phyloP scores from a whole-genome alignment of 2,888 invertebrate species.

The Caenorhabditis sinica region DNA sequence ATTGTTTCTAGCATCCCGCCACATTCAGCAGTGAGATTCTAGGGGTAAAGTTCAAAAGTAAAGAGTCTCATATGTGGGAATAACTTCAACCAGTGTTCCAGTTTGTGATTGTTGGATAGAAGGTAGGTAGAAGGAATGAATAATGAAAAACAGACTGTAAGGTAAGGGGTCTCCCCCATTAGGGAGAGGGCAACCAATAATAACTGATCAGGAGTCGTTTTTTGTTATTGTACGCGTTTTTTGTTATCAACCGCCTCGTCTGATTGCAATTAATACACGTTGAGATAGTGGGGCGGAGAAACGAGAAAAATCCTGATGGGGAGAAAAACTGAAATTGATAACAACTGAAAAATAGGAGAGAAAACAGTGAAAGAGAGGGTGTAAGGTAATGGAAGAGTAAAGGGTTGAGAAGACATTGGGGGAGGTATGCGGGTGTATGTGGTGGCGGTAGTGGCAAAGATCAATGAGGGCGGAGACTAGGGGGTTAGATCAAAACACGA shows the following conservation, averaged over 20 bases:
- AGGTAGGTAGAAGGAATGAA: constrained; percentile 1
- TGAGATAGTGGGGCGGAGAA: constrained; percentile 32
- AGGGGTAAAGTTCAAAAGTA: not conserved
- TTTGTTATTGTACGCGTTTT: constrained; percentile 60
- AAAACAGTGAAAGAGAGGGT: not conserved
- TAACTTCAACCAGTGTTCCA: not conserved
- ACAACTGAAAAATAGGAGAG: constrained; percentile 38
- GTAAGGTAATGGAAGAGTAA: constrained; percentile 14
- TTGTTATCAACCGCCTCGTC: constrained; percentile 40
- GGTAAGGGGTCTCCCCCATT: not conserved
- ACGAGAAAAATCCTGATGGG: constrained; percentile 41
- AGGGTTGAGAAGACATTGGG: constrained; percentile 14
- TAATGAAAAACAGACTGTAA: constrained; percentile 9
- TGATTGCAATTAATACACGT: constrained; percentile 55
- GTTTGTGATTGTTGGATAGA: not conserved
- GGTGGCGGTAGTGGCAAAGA: constrained; percentile 53
- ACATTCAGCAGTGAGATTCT: not conserved
- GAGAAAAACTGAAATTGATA: constrained; percentile 58
- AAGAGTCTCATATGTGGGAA: not conserved
- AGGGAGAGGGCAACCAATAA: constrained; percentile 35
- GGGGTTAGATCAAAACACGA: constrained; percentile 44
- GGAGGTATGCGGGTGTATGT: constrained; percentile 13
- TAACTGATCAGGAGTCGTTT: constrained; percentile 49
- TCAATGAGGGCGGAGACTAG: constrained; percentile 32
- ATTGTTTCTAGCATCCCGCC: not conserved